phyloP scores from a whole-genome alignment of 2,888 invertebrate genomes.

The Empis stercorea region DNA sequence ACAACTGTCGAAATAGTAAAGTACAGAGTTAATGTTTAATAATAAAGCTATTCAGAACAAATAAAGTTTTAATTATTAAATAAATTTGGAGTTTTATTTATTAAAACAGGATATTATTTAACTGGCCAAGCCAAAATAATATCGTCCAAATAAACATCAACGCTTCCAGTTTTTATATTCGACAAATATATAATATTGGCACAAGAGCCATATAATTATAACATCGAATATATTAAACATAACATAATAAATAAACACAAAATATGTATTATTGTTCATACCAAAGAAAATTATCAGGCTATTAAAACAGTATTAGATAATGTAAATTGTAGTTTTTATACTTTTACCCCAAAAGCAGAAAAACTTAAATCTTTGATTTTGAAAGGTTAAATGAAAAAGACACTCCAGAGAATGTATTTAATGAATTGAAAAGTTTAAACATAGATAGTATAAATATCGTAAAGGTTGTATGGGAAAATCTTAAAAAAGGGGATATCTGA shows the following conservation, averaged over 20 bases:
- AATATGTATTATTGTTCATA: background rate
- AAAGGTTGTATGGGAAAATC: conserved; percentile 1
- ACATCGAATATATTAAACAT: too few species aligned
- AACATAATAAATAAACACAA: background rate
- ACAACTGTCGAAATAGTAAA: too few species aligned
- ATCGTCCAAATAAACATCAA: too few species aligned
- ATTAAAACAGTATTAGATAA: background rate
- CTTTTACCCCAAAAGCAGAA: background rate
- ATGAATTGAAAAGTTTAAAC: background rate
- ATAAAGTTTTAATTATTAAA: too few species aligned
- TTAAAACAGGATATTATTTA: too few species aligned
- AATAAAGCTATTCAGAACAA: too few species aligned
- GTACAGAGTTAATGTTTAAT: too few species aligned
- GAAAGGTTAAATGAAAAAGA: background rate
- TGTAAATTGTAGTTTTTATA: background rate
- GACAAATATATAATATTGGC: too few species aligned
- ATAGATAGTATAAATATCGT: background rate
- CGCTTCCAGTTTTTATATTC: too few species aligned
- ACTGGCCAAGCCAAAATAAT: too few species aligned
- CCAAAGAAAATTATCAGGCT: background rate
- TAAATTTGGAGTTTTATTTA: too few species aligned
- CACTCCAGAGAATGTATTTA: background rate
- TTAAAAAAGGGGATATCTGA: background rate
- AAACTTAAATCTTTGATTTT: background rate
- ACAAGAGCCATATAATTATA: too few species aligned